These are phyloP conservation scores for Sceloporus tristichus DNA, from an alignment of 2,113 vertebrate genomes.

Conservation along the genomic window DNA sequence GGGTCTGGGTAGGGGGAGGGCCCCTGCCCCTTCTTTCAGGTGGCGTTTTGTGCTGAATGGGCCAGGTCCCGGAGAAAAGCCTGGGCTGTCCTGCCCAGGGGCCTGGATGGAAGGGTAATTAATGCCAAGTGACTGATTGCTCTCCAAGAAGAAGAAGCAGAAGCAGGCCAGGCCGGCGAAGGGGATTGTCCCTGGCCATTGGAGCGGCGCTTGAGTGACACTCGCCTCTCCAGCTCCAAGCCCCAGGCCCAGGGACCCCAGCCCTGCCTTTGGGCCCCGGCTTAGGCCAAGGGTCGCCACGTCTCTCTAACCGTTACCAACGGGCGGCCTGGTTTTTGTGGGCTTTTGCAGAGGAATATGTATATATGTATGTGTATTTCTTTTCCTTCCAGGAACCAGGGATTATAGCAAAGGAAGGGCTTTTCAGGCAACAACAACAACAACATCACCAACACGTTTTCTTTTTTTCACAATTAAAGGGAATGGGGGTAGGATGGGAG, in stretches of 20 bases:
- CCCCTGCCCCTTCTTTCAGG: slow-evolving; percentile 22
- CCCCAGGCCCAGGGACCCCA: slow-evolving; percentile 67
- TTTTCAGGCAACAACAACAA: background rate
- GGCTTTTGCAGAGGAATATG: background rate
- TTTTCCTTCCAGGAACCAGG: background rate
- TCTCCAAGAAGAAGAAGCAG: slow-evolving; percentile 77
- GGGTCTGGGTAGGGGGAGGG: background rate
- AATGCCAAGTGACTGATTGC: slow-evolving; percentile 90
- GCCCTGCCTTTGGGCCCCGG: slow-evolving; percentile 70
- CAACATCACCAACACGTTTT: background rate
- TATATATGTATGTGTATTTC: background rate
- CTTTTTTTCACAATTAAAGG: background rate
- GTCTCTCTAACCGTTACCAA: background rate
- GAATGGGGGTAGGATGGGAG: rapidly evolving
- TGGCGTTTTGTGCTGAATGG: slow-evolving; percentile 46
- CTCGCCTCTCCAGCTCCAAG: slow-evolving; percentile 76
- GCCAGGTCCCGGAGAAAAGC: slow-evolving; percentile 57
- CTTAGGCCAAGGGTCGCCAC: slow-evolving; percentile 50
- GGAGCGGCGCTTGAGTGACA: slow-evolving; percentile 81
- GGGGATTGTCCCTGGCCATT: slow-evolving; percentile 81
- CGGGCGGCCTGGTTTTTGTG: background rate
- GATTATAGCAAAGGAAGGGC: background rate
- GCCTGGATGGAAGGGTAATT: slow-evolving; percentile 79
- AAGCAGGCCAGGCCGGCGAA: slow-evolving; percentile 80
- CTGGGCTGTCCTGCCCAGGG: slow-evolving; percentile 37